Base-by-base conservation (phyloP, 2,888 invertebrate genomes). In the Nycteola revayana region DNA sequence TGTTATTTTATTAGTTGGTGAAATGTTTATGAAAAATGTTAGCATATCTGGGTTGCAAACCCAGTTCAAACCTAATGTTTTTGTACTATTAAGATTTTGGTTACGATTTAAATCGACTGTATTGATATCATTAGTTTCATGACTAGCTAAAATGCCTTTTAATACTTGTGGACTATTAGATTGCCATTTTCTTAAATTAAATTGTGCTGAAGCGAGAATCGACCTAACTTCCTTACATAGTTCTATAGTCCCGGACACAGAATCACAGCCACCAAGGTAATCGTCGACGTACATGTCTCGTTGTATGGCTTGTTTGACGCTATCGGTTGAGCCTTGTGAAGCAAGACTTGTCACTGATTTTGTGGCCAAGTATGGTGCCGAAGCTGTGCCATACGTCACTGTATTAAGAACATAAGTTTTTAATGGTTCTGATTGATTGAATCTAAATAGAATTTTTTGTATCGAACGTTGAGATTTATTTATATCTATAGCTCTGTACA, bases 61-160 rank as follows among this genome's bases (percentile, higher is more conserved):
- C 61, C 62, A 62, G 17, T 52, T 10, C 9, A 63, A 10, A 9
- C 61, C 62, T 10, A 65, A 28, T 0, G 58, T 56, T 49, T 57
- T 61, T 8, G 10, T n/a, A 21, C 7, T 18, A 18, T 18, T 21
- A n/a, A 14, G 5, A 5, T 14, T 5, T 14, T 3, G 14, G 2
- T 3, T 5, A 5, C 5, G 2, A 2, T 2, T 14, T 3, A 5
- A 14, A 5, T 7, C 2, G 21, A 2, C 3, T 5, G 7, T 21
- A 7, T 21, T 7, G 7, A n/a, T 7, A 21, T 21, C 7, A 21
- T n/a, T 21, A 3, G n/a, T 2, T 21, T 5, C 2, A 5, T 21
- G 2, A 2, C 2, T 5, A n/a, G n/a, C n/a, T n/a, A n/a, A n/a
- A n/a, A n/a, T n/a, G n/a, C n/a, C n/a, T n/a, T n/a, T n/a, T 21